Conservation (phyloP, 2,888 invertebrate species). For the Diploptera punctata region DNA sequence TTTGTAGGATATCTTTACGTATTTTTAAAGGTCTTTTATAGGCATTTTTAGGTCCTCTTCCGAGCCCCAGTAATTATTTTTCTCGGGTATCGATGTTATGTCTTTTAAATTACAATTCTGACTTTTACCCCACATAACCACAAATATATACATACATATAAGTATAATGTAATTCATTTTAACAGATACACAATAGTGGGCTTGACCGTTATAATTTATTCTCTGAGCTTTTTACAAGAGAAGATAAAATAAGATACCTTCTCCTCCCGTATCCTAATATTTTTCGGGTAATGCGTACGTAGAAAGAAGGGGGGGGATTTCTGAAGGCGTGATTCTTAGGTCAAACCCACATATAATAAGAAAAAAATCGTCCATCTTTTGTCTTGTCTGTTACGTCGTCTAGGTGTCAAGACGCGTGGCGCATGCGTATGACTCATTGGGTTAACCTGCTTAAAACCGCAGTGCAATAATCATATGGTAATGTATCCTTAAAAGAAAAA, state of each 20-base stretch:
- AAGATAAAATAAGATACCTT: constrained; percentile 25
- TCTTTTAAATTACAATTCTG: too few species aligned
- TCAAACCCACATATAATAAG: constrained; percentile 17
- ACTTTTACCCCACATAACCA: too few species aligned
- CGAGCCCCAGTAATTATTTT: too few species aligned
- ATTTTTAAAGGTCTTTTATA: too few species aligned
- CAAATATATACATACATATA: not conserved
- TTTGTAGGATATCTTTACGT: too few species aligned
- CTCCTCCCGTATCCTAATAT: constrained; percentile 7
- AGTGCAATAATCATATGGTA: not conserved
- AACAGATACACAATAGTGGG: constrained; percentile 28
- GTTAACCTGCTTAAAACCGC: too few species aligned
- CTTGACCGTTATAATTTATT: constrained; percentile 29
- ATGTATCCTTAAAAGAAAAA: not conserved
- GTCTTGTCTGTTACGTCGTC: constrained; percentile 20
- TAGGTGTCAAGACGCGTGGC: not conserved
- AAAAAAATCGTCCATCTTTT: constrained; percentile 24
- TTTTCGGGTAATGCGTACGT: not conserved
- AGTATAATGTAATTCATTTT: constrained; percentile 23
- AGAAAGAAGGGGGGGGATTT: too few species aligned
- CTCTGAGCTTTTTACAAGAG: constrained; percentile 19
- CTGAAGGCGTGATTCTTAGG: too few species aligned
- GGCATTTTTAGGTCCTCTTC: too few species aligned
- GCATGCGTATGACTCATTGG: constrained; percentile 10
- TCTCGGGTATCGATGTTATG: too few species aligned